These are phyloP conservation scores for Stenotaenia linearis DNA, from an alignment of 2,888 invertebrate species.

Conservation along the genomic window DNA sequence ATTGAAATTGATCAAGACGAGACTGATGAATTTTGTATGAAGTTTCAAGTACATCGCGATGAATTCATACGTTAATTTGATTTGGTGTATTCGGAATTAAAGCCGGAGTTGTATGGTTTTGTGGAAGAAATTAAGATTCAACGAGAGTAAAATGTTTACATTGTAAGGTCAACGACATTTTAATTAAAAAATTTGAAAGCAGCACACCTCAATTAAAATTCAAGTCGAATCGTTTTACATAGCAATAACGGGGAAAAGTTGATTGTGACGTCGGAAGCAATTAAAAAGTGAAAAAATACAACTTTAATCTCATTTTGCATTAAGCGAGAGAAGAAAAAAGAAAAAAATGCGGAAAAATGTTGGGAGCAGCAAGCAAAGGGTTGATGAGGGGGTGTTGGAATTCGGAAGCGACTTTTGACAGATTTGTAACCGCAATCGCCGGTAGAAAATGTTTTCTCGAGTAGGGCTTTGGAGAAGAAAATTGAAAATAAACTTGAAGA, in stretches of 20 bases:
- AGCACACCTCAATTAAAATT: neutral
- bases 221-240: neutral
- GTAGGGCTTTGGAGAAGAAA: constrained; percentile 14
- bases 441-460: constrained; percentile 8
- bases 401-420: neutral
- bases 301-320: neutral
- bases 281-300: too few relatives aligned
- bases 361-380: constrained; percentile 10
- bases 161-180: neutral
- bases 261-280: too few relatives aligned
- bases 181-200: neutral
- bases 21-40: too few relatives aligned
- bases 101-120: too few relatives aligned
- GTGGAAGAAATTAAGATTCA: neutral
- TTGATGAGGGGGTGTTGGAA: neutral
- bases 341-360: too few relatives aligned
- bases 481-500: constrained; percentile 21
- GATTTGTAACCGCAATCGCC: constrained; percentile 14
- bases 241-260: too few relatives aligned
- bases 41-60: too few relatives aligned
- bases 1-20: too few relatives aligned
- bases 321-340: neutral
- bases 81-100: too few relatives aligned
- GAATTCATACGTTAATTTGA: too few relatives aligned
- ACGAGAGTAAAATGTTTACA: neutral